Evolutionary conservation across 1,140 invertebrate species (phyloP), one percentile per base, ranked within the genome.

Genomic region (Apis florea): DNA sequence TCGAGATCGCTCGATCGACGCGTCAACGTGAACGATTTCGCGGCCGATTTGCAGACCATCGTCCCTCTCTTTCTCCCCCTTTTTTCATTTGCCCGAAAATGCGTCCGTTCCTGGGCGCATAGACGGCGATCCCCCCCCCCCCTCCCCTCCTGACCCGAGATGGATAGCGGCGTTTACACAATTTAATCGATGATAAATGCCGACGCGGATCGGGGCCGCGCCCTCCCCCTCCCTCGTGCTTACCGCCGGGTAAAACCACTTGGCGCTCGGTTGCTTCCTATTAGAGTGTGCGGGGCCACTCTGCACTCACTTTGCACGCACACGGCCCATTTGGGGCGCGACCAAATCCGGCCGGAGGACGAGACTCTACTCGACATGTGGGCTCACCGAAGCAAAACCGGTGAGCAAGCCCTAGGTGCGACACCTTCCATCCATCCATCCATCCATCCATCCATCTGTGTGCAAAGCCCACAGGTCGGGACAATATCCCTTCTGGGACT

Each of bases 161-260:
- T 79, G 69, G 59, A 63, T 69, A 84, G 75, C 80, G 79, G 83
- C 84, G 87, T 86, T 87, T 88, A 85, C 83, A 70, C 83, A 70
- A 87, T 88, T 89, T 93, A 93, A 92, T 93, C 91, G 92, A 92
- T 93, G 91, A 93, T 92, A 93, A 93, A 93, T 93, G 89, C 91
- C 89, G 85, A 84, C 86, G 85, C 86, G 85, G 82, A 90, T 85
- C 85, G 85, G 71, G 68, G 74, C 77, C 83, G 17, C n/a, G 17
- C 61, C 24, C 72, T 58, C 67, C n/a, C 21, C 12, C 15, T 31
- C n/a, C 5, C 58, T n/a, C 51, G 56, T 61, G 24, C 24, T 59
- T 71, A 80, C 71, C 58, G 86, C 17, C 83, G 88, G 87, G 91
- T 67, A 90, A 40, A 89, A 86, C 82, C 90, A 91, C 88, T 91